Evolutionary conservation across 2,113 vertebrate genomes (phyloP), one percentile per base, ranked within the genome.

Genomic region (Asarcornis scutulata): DNA sequence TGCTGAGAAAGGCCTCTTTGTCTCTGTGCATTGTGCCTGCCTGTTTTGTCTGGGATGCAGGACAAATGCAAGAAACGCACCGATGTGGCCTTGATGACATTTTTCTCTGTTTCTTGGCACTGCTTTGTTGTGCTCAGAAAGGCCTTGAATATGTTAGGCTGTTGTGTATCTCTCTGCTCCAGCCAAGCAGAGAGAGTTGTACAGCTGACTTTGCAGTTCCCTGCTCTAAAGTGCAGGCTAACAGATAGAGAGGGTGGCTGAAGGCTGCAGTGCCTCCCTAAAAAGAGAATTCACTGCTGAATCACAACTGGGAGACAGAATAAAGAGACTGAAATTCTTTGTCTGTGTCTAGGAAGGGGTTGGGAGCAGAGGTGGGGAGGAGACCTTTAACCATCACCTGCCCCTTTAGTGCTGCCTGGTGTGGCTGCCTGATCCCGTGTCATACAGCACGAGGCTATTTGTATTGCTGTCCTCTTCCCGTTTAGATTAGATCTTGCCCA

Each of bases 1-100:
- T 44, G 27, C 81, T 48, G 86, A 91, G 86, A 95, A 95, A 93
- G 69, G 48, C 34, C 9, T 72, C 73, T 81, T 60, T 96, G 83
- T 95, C 42, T 88, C 56, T 20, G 38, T 78, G 92, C 40, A 1
- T n/a, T 58, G 26, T 31, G 67, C 83, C 66, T 78, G 73, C 64
- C 69, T 3, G 6, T 74, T 94, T 74, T 42, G 42, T 79, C 31
- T 25, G 78, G 73, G 48, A 32, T 64, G 66, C 68, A 83, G 76
- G 91, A 75, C n/a, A 71, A 90, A 32, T 83, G 48, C 55, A 77
- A 78, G 56, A 68, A 91, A 84, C 12, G 13, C 40, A 82, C 74
- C 67, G 87, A 3, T 42, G 48, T 23, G 59, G 46, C 81, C 86
- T 92, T 67, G 83, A 81, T 67, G 60, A 64, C 64, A 46, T 89